Conservation (phyloP, 1,140 invertebrate species). For the Drosophila sulfurigaster region DNA sequence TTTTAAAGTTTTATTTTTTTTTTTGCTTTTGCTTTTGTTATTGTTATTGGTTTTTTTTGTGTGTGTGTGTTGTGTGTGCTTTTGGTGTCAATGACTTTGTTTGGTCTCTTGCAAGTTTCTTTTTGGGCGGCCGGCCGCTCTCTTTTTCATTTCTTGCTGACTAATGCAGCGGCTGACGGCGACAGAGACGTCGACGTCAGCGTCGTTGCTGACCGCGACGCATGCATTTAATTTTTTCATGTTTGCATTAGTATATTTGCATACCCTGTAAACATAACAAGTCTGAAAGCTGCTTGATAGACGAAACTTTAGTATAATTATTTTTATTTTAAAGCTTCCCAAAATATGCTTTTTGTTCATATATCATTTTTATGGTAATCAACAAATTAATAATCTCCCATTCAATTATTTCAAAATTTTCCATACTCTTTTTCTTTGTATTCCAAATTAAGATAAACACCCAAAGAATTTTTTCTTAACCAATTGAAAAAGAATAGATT, state of each 20-base stretch:
- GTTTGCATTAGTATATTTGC: slow-evolving; percentile 27
- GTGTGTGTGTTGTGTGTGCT: slow-evolving; percentile 29
- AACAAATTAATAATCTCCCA: too few species aligned
- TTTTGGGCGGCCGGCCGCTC: slow-evolving; percentile 65
- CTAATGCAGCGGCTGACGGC: slow-evolving; percentile 45
- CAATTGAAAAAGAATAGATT: too few species aligned
- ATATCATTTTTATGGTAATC: too few species aligned
- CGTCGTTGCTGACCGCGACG: slow-evolving; percentile 40
- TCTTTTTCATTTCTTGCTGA: slow-evolving; percentile 63
- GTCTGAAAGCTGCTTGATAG: not conserved
- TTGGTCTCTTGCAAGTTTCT: slow-evolving; percentile 71
- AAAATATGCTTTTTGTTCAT: too few species aligned
- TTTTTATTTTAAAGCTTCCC: too few species aligned
- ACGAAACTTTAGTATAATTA: too few species aligned
- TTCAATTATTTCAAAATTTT: too few species aligned
- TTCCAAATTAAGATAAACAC: too few species aligned
- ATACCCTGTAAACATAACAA: slow-evolving; percentile 35
- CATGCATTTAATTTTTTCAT: slow-evolving; percentile 62
- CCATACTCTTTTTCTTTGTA: too few species aligned
- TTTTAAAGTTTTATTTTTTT: slow-evolving; percentile 28
- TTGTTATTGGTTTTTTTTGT: slow-evolving; percentile 27
- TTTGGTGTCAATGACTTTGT: slow-evolving; percentile 75
- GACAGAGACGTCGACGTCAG: slow-evolving; percentile 4
- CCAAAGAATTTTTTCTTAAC: too few species aligned
- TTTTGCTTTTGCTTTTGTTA: slow-evolving; percentile 16